A percentile compares a stretch with the other conserved stretches of the same genome.
phyloP scores from a whole-genome alignment of 2,113 vertebrate species.

The Pantherophis guttatus region DNA sequence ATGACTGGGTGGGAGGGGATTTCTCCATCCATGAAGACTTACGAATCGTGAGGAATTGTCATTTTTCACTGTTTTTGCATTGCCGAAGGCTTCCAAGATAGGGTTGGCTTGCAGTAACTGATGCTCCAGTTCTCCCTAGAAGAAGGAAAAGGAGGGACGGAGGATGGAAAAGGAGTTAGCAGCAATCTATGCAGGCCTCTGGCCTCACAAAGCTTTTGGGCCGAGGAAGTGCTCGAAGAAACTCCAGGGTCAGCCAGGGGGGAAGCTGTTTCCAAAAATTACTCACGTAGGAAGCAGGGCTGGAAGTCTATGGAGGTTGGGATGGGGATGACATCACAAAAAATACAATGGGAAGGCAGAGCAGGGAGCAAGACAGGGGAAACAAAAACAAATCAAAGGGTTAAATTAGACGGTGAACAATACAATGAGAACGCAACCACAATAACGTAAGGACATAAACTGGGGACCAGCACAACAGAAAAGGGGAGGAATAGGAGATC shows the following conservation, averaged over 20 bases:
- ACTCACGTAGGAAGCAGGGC: constrained; percentile 69
- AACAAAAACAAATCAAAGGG: neutral
- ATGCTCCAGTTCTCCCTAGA: constrained; percentile 86
- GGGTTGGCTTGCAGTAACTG: constrained; percentile 91
- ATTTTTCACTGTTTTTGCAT: constrained; percentile 89
- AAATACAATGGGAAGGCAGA: constrained; percentile 42
- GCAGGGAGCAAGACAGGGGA: constrained; percentile 45
- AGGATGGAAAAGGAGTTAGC: neutral
- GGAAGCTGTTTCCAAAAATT: constrained; percentile 21
- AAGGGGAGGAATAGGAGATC: neutral
- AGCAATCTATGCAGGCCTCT: neutral
- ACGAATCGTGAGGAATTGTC: constrained; percentile 92
- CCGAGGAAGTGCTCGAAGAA: neutral
- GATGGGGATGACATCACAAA: constrained; percentile 51
- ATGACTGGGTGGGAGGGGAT: neutral
- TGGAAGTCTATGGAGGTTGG: constrained; percentile 43
- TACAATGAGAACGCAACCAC: neutral
- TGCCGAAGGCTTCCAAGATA: constrained; percentile 88
- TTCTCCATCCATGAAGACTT: constrained; percentile 48
- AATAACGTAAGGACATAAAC: neutral
- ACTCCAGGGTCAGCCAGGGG: neutral
- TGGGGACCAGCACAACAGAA: neutral
- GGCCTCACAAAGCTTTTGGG: neutral
- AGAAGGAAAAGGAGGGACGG: accelerated
- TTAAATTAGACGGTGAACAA: neutral